Evolutionary conservation across 1,140 invertebrate genomes (phyloP).

Genomic region (Dendroctonus ponderosae): DNA sequence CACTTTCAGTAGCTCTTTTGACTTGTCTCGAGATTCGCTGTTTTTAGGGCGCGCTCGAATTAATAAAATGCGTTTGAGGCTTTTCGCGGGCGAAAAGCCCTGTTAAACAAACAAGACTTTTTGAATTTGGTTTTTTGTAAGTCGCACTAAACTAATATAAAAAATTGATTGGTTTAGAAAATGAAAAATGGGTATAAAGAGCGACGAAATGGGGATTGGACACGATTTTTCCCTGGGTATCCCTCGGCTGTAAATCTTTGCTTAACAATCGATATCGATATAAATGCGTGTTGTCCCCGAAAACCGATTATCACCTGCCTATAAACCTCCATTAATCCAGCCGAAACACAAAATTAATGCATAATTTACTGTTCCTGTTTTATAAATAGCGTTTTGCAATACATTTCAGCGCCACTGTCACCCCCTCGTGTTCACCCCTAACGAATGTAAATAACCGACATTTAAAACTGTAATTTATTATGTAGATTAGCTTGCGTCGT

Average conservation of each 20-base stretch:
- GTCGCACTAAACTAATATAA: no score
- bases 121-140: no score
- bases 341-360: slow-evolving; percentile 29
- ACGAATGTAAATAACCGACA: slow-evolving; percentile 28
- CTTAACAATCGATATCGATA: slow-evolving; percentile 18
- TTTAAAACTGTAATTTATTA: slow-evolving; percentile 32
- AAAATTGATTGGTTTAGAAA: no score
- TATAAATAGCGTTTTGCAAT: slow-evolving; percentile 33
- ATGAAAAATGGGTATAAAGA: no score
- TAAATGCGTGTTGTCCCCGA: slow-evolving; percentile 23
- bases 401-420: slow-evolving; percentile 28
- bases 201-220: no score
- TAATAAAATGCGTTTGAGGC: no score
- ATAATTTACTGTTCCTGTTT: slow-evolving; percentile 33
- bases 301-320: slow-evolving; percentile 30
- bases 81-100: no score
- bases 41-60: no score
- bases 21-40: no score
- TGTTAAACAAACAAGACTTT: no score
- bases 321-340: slow-evolving; percentile 31
- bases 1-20: no score
- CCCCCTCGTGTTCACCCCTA: slow-evolving; percentile 24
- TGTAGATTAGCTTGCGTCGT: slow-evolving; percentile 24
- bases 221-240: no score
- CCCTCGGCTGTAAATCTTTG: slow-evolving; percentile 19